Conservation (phyloP, 1,140 invertebrate species). For the Trichogramma pretiosum region DNA sequence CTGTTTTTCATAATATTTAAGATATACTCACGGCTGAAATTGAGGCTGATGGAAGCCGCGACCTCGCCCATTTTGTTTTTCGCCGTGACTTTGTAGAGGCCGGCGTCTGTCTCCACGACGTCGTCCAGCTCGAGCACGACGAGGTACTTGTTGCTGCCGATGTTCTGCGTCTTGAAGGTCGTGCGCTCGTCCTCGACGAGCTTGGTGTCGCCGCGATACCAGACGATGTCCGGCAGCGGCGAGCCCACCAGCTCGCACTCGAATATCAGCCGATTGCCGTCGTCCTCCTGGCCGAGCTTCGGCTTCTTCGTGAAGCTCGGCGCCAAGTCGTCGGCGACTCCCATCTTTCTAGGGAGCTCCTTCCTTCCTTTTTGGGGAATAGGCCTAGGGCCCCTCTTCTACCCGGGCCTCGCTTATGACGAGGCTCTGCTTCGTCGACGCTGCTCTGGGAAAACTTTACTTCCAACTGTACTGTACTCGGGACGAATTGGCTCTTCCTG, state of each 20-base stretch:
- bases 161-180: constrained; percentile 74
- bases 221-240: constrained; percentile 84
- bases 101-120: constrained; percentile 91
- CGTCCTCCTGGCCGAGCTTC: constrained; percentile 88
- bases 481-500: too few species aligned
- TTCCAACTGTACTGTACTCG: too few species aligned
- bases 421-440: too few species aligned
- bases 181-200: constrained; percentile 75
- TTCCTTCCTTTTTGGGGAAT: neutral
- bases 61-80: constrained; percentile 97
- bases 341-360: constrained; percentile 45
- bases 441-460: too few species aligned
- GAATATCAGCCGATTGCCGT: constrained; percentile 90
- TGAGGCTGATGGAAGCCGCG: constrained; percentile 94
- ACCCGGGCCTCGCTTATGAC: neutral
- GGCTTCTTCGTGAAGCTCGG: constrained; percentile 97
- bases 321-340: constrained; percentile 85
- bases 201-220: constrained; percentile 81
- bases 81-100: constrained; percentile 95
- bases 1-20: too few species aligned
- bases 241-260: constrained; percentile 83
- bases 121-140: constrained; percentile 89
- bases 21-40: constrained; percentile 88
- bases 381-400: neutral
- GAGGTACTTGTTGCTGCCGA: constrained; percentile 77